These are phyloP conservation scores for Ditylenchus weischeri DNA, from an alignment of 2,888 invertebrate species.

Conservation along the genomic window DNA sequence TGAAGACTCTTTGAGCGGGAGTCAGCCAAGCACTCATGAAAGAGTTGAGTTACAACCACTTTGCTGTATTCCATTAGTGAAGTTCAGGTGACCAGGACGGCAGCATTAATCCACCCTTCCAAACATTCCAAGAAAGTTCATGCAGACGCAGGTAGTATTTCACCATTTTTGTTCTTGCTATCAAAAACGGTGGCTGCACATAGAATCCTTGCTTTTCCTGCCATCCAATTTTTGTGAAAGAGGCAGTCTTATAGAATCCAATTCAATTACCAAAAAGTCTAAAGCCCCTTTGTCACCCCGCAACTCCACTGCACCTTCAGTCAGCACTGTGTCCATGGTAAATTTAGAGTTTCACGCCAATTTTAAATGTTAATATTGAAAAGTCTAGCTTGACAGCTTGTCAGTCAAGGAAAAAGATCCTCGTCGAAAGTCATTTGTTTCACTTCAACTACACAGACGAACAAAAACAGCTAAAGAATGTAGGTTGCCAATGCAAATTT, in stretches of 20 bases:
- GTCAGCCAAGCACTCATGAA: constrained; percentile 29
- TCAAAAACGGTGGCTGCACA: not conserved
- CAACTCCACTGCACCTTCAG: constrained; percentile 56
- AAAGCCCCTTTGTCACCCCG: constrained; percentile 56
- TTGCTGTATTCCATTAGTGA: too few relatives aligned
- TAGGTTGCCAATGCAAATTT: constrained; percentile 12
- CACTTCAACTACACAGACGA: constrained; percentile 52
- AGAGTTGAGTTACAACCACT: not conserved
- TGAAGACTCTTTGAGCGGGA: constrained; percentile 2
- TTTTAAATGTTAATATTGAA: not conserved
- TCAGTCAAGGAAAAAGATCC: constrained; percentile 37
- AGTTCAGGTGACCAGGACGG: constrained; percentile 16
- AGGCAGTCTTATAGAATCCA: constrained; percentile 25
- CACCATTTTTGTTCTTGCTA: not conserved
- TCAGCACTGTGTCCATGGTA: constrained; percentile 54
- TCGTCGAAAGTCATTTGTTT: constrained; percentile 53
- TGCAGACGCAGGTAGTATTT: constrained; percentile 44
- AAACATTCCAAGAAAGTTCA: constrained; percentile 44
- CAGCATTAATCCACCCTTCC: constrained; percentile 28
- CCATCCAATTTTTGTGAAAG: constrained; percentile 32
- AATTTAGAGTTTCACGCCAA: not conserved
- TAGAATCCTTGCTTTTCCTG: constrained; percentile 23
- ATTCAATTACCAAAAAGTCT: not conserved
- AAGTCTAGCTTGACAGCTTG: constrained; percentile 33
- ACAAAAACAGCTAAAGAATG: constrained; percentile 44